Percentiles rank a stretch among this genome's conserved stretches.
These are phyloP conservation scores for Smutsia temminckii DNA, from an alignment of 2,797 vertebrate species.

Conservation along the genomic window DNA sequence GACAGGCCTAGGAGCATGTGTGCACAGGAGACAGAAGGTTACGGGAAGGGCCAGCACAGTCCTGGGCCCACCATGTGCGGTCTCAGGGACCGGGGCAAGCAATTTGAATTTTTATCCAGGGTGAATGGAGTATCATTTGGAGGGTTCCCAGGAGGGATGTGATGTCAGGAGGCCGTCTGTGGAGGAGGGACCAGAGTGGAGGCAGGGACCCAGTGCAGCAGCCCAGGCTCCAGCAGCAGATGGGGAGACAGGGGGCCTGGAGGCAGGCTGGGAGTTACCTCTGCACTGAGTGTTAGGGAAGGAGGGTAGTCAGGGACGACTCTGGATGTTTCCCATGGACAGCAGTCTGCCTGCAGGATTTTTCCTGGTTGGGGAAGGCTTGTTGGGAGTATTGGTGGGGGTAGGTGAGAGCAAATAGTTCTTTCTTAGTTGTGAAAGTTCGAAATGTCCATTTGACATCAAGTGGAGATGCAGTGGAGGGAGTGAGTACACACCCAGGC, in stretches of 20 bases:
- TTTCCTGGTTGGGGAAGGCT: background rate
- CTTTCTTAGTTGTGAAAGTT: background rate
- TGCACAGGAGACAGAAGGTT: background rate
- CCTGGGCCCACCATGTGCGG: background rate
- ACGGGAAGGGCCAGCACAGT: background rate
- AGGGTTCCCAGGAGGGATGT: background rate
- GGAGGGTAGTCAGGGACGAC: too few species aligned
- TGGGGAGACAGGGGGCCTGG: background rate
- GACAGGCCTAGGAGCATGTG: too few species aligned
- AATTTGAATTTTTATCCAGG: background rate
- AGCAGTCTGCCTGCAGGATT: background rate
- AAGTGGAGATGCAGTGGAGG: background rate
- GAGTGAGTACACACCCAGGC: background rate
- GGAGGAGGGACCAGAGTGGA: fast-evolving
- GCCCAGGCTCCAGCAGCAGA: background rate
- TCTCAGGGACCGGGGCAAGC: fast-evolving
- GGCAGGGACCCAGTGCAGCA: background rate
- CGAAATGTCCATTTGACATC: background rate
- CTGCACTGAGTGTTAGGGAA: background rate
- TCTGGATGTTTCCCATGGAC: background rate
- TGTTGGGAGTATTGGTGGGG: background rate
- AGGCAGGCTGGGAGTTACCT: background rate
- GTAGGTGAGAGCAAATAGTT: background rate
- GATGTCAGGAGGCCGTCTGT: background rate
- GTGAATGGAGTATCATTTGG: background rate